phyloP scores from a whole-genome alignment of 2,113 vertebrate genomes.

The Sprattus sprattus region DNA sequence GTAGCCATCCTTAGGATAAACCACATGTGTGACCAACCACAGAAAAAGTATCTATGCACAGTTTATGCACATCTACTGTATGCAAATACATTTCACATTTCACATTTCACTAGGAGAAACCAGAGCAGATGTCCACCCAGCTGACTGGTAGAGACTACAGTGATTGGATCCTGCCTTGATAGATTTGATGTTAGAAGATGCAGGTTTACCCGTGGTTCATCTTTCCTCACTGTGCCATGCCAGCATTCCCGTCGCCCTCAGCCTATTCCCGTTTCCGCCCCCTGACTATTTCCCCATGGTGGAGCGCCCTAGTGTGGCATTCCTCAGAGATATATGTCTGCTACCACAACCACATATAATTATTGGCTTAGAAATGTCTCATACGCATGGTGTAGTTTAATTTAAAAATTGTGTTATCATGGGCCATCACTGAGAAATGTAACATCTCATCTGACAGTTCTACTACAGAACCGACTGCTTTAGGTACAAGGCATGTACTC shows the following conservation, averaged over 20 bases:
- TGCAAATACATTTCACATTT: background rate
- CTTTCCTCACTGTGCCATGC: background rate
- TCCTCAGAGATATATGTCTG: conserved; percentile 28
- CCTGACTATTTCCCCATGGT: conserved; percentile 24
- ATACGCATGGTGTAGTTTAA: conserved; percentile 25
- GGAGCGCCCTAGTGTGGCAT: conserved; percentile 25
- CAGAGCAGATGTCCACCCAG: background rate
- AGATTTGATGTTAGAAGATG: background rate
- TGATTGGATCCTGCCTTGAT: background rate
- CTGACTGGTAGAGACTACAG: background rate
- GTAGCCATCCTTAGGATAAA: background rate
- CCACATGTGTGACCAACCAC: background rate
- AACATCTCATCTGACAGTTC: background rate
- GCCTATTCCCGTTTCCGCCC: conserved; percentile 11
- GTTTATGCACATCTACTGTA: background rate
- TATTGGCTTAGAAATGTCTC: conserved; percentile 34
- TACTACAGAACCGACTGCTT: background rate
- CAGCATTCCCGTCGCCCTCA: background rate
- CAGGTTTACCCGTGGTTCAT: background rate
- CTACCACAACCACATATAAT: conserved; percentile 34
- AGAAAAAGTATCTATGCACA: background rate
- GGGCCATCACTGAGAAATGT: background rate
- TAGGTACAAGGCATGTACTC: background rate
- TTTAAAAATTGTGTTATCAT: background rate
- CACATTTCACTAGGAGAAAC: background rate